phyloP scores from a whole-genome alignment of 2,113 vertebrate species.

The Oreochromis tanganicae region DNA sequence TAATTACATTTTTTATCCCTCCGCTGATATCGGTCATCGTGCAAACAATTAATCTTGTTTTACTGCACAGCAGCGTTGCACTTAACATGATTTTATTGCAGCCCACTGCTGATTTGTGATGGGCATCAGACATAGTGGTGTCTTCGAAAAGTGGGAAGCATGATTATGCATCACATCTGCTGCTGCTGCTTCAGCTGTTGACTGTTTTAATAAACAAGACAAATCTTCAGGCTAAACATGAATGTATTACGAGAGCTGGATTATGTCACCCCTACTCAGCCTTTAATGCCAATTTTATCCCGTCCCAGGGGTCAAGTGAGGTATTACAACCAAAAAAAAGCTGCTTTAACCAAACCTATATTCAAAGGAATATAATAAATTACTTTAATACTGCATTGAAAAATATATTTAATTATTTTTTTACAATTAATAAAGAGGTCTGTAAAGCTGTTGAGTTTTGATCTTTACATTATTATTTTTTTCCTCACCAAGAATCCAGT shows the following conservation, averaged over 20 bases:
- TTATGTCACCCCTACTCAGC: background rate
- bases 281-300: background rate
- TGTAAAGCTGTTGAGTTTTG: background rate
- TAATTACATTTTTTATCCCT: background rate
- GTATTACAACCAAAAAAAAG: background rate
- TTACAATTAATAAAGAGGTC: background rate
- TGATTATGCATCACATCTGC: background rate
- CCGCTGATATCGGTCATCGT: background rate
- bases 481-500: background rate
- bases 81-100: background rate
- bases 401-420: background rate
- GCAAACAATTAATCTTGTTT: background rate
- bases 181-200: background rate
- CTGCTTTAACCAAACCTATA: background rate
- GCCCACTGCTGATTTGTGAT: background rate
- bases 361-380: background rate
- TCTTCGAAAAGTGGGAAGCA: background rate
- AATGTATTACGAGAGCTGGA: background rate
- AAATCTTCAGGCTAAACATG: background rate
- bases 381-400: fast-evolving
- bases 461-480: background rate
- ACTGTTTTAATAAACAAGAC: background rate
- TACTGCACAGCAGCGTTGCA: fast-evolving
- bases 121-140: background rate
- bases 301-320: background rate